phyloP scores from a whole-genome alignment of 2,888 invertebrate genomes.

The Drosophila bunnanda region DNA sequence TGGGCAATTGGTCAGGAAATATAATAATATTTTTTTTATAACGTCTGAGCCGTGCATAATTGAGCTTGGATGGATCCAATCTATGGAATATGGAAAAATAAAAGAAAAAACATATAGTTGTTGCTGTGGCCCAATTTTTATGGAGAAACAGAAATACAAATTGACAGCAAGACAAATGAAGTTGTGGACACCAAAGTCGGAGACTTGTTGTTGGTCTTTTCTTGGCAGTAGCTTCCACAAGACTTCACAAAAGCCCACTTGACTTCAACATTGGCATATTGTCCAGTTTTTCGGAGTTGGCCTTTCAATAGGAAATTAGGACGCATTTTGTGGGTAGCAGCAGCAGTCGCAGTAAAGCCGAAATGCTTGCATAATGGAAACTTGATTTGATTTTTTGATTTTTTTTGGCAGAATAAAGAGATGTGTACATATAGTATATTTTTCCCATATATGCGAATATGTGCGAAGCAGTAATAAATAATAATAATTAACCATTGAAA shows the following conservation, averaged over 20 bases:
- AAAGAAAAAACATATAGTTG: constrained; percentile 3
- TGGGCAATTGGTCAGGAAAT: constrained; percentile 42
- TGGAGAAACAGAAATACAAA: constrained; percentile 37
- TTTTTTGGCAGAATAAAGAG: constrained; percentile 11
- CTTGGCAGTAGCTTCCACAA: constrained; percentile 31
- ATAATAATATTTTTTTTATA: constrained; percentile 21
- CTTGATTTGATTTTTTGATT: constrained; percentile 17
- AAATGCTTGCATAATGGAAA: constrained; percentile 45
- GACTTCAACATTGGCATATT: constrained; percentile 47
- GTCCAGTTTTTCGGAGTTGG: constrained; percentile 42
- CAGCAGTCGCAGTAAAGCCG: constrained; percentile 5
- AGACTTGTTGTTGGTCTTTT: constrained; percentile 30
- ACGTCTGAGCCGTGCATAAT: constrained; percentile 46
- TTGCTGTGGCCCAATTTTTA: constrained; percentile 44
- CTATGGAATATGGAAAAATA: constrained; percentile 20
- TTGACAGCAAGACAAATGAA: constrained; percentile 48
- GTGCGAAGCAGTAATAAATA: constrained; percentile 14
- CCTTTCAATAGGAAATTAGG: constrained; percentile 65
- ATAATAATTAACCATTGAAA: constrained; percentile 29
- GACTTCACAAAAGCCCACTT: constrained; percentile 48
- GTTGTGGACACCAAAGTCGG: constrained; percentile 40
- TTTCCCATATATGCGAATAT: constrained; percentile 9
- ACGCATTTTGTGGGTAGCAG: constrained; percentile 44
- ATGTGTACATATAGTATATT: background rate
- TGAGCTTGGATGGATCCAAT: constrained; percentile 40